Percentiles rank a stretch among this genome's conserved stretches.
Evolutionary conservation across 1,140 invertebrate species (phyloP).

Genomic region (Popillia japonica): DNA sequence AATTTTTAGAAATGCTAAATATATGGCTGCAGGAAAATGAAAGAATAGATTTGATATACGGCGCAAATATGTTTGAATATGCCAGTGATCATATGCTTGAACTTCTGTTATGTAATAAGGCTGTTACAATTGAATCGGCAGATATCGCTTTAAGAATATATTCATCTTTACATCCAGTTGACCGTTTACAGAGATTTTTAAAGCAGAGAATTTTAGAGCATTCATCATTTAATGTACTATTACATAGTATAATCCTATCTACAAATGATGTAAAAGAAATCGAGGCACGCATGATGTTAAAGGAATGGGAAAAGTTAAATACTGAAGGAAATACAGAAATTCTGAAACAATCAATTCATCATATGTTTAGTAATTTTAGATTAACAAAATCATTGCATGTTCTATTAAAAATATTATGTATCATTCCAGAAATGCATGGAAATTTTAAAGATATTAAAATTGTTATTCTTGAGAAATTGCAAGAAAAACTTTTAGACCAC

Average conservation of each 20-base stretch:
- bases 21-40: conserved; percentile 50
- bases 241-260: conserved; percentile 47
- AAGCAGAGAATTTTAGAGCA: conserved; percentile 60
- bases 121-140: conserved; percentile 49
- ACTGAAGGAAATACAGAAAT: conserved; percentile 53
- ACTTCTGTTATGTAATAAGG: conserved; percentile 54
- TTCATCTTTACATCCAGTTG: conserved; percentile 53
- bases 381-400: conserved; percentile 53
- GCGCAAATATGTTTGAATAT: conserved; percentile 52
- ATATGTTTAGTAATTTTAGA: conserved; percentile 56
- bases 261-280: conserved; percentile 44
- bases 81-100: conserved; percentile 57
- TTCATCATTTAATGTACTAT: conserved; percentile 58
- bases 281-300: conserved; percentile 48
- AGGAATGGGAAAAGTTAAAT: conserved; percentile 58
- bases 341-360: conserved; percentile 55
- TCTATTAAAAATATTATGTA: conserved; percentile 50
- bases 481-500: conserved; percentile 62
- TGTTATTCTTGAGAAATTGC: conserved; percentile 61
- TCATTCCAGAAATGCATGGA: conserved; percentile 44
- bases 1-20: conserved; percentile 53
- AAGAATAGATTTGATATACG: conserved; percentile 50
- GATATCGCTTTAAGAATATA: conserved; percentile 55
- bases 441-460: conserved; percentile 58
- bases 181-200: conserved; percentile 60